phyloP scores from a whole-genome alignment of 2,888 invertebrate genomes.

The Pterostichus niger region DNA sequence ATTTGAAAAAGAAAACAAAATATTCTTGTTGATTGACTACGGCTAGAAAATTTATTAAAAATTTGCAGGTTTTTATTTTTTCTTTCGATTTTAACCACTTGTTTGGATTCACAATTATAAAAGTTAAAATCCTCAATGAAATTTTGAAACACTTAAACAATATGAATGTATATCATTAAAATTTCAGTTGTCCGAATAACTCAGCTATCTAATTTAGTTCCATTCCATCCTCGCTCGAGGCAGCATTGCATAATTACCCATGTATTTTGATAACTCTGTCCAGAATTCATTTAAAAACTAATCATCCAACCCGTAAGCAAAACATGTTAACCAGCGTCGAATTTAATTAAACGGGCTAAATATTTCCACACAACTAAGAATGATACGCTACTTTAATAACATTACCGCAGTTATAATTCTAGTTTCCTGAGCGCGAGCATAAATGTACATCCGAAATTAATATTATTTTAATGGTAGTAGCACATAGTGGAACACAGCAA shows the following conservation, averaged over 20 bases:
- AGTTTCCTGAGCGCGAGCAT: slow-evolving; percentile 4
- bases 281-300: slow-evolving; percentile 23
- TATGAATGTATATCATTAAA: background rate
- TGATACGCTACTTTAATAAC: slow-evolving; percentile 30
- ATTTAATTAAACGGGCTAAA: slow-evolving; percentile 21
- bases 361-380: slow-evolving; percentile 11
- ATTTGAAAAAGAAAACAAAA: no score
- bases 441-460: slow-evolving; percentile 42
- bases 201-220: background rate
- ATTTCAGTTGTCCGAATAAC: background rate
- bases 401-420: slow-evolving; percentile 16
- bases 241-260: background rate
- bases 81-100: no score
- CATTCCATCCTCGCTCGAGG: background rate
- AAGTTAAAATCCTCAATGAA: no score
- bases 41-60: no score
- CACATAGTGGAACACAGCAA: background rate
- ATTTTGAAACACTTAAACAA: no score
- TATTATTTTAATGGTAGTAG: slow-evolving; percentile 40
- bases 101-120: no score
- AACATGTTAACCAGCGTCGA: background rate
- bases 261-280: slow-evolving; percentile 4
- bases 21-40: no score
- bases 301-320: background rate
- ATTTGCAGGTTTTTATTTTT: no score